Conservation (phyloP, 2,888 invertebrate genomes). For the Drosophila helvetica region DNA sequence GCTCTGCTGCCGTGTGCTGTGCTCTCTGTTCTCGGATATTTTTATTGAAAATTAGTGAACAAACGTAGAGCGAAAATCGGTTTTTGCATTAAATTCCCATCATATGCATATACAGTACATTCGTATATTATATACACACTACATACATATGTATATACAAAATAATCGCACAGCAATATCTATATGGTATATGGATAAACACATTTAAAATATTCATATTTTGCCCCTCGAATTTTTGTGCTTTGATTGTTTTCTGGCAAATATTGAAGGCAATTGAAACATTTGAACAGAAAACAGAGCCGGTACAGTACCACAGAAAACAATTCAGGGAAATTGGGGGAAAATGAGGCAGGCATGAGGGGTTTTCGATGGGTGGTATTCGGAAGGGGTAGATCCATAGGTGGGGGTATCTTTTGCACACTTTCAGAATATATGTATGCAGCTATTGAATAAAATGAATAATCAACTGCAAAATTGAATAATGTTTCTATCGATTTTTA, state of each 20-base stretch:
- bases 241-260: constrained; percentile 73
- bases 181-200: constrained; percentile 30
- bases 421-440: too few species aligned
- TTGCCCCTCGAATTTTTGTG: constrained; percentile 35
- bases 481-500: too few species aligned
- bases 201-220: constrained; percentile 47
- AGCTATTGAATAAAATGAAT: too few species aligned
- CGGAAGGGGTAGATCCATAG: not conserved
- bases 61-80: constrained; percentile 42
- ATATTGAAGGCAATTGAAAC: constrained; percentile 72
- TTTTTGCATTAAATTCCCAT: constrained; percentile 44
- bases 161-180: too few species aligned
- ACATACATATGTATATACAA: constrained; percentile 1
- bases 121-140: too few species aligned
- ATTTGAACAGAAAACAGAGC: constrained; percentile 45
- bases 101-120: constrained; percentile 3
- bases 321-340: constrained; percentile 27
- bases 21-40: constrained; percentile 57
- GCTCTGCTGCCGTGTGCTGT: constrained; percentile 4
- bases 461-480: too few species aligned
- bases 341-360: not conserved
- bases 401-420: too few species aligned
- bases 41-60: constrained; percentile 65
- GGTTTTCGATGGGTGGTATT: too few species aligned
- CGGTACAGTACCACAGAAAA: constrained; percentile 26